Conservation (phyloP, 2,113 vertebrate species). For the Hemiprocne comata region DNA sequence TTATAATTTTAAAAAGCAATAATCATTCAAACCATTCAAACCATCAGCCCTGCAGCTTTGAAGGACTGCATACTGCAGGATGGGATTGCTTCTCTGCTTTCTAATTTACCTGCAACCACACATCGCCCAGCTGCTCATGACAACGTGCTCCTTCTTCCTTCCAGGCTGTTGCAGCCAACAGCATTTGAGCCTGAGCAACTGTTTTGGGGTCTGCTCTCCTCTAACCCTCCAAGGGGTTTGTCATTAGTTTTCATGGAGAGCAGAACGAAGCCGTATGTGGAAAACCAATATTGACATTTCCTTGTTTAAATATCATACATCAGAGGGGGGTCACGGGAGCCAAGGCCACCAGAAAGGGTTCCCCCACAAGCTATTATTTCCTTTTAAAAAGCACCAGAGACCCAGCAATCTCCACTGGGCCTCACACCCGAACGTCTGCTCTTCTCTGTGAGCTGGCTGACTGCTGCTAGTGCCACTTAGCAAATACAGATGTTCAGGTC, state of each 20-base stretch:
- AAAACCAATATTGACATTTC: constrained; percentile 63
- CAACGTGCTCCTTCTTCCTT: background rate
- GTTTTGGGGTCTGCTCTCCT: constrained; percentile 30
- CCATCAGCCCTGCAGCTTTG: background rate
- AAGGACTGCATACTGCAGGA: background rate
- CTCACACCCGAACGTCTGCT: background rate
- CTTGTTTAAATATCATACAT: constrained; percentile 71
- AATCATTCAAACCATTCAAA: background rate
- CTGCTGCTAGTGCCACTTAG: constrained; percentile 35
- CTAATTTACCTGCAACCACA: background rate
- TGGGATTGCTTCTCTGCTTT: background rate
- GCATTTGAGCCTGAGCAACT: background rate
- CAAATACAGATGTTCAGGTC: constrained; percentile 52
- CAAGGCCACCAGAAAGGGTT: constrained; percentile 59
- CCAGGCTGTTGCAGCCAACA: background rate
- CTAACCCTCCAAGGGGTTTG: background rate
- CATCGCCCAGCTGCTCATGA: background rate
- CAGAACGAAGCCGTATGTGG: background rate
- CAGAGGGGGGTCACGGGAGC: constrained; percentile 41
- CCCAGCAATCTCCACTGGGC: background rate
- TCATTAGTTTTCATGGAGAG: constrained; percentile 36
- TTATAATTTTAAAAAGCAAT: constrained; percentile 37
- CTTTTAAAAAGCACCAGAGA: constrained; percentile 60
- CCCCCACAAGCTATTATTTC: constrained; percentile 64
- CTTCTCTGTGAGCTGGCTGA: background rate